Percentiles rank a stretch among this genome's conserved stretches.
Evolutionary conservation across 2,113 vertebrate species (phyloP).

Genomic region (Dasyurus viverrinus): DNA sequence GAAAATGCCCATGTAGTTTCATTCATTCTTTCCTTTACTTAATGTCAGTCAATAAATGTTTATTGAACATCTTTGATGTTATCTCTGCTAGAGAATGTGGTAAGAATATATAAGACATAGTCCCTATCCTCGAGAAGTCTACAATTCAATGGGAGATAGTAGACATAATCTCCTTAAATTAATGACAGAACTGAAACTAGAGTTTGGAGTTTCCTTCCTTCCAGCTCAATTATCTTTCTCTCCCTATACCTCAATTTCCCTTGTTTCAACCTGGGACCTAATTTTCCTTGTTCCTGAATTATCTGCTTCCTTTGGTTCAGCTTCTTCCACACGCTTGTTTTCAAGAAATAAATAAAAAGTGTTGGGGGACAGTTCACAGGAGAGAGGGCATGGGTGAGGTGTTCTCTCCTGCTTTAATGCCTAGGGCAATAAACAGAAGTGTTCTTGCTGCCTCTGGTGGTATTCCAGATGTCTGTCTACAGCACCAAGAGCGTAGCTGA

Average conservation of each 20-base stretch:
- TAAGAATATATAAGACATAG: not conserved
- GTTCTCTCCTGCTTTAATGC: not conserved
- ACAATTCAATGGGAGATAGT: not conserved
- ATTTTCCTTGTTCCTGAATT: not conserved
- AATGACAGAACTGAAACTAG: not conserved
- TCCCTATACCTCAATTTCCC: not conserved
- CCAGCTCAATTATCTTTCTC: not conserved
- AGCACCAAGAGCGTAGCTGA: conserved; percentile 5
- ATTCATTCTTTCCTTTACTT: not conserved
- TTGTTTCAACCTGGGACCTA: not conserved
- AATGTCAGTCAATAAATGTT: not conserved
- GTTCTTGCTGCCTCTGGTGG: not conserved
- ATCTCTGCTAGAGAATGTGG: not conserved
- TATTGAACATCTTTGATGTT: not conserved
- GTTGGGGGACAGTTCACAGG: not conserved
- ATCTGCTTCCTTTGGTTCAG: not conserved
- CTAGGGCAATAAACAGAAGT: conserved; percentile 10
- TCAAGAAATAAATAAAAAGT: not conserved
- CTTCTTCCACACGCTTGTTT: not conserved
- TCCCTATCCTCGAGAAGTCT: not conserved
- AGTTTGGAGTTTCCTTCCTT: not conserved
- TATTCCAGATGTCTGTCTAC: not conserved
- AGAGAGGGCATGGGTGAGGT: not conserved
- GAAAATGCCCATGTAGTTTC: not conserved
- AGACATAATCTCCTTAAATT: not conserved